Evolutionary conservation across 1,140 invertebrate genomes (phyloP).

Genomic region (Sinonovacula constricta): DNA sequence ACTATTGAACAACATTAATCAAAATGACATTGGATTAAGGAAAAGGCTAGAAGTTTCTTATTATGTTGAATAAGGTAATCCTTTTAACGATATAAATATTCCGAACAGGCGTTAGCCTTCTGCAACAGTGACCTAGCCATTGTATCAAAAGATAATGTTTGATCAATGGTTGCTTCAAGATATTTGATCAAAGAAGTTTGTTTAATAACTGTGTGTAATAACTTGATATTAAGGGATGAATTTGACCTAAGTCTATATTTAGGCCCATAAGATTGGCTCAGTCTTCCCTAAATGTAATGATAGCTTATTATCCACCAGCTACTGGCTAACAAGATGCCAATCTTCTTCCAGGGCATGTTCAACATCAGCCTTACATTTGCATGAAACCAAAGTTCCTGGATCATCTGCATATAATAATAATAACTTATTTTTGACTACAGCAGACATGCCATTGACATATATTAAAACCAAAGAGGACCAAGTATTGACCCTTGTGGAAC

Average conservation of each 20-base stretch:
- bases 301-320: too few species aligned
- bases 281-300: conserved; percentile 45
- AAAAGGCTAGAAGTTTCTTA: conserved; percentile 9
- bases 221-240: conserved; percentile 23
- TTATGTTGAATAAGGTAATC: conserved; percentile 18
- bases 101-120: conserved; percentile 14
- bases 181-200: conserved; percentile 21
- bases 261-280: conserved; percentile 30
- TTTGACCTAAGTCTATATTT: conserved; percentile 12
- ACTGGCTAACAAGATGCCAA: too few species aligned
- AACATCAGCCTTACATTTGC: too few species aligned
- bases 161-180: conserved; percentile 28
- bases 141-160: conserved; percentile 9
- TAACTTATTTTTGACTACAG: conserved; percentile 27
- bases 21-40: conserved; percentile 35
- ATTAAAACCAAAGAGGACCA: conserved; percentile 49
- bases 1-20: conserved; percentile 23
- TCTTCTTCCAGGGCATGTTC: too few species aligned
- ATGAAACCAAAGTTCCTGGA: conserved; percentile 45
- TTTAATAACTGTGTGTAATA: conserved; percentile 13
- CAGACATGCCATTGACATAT: conserved; percentile 55
- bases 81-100: conserved; percentile 18
- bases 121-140: conserved; percentile 26
- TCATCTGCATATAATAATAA: conserved; percentile 57
- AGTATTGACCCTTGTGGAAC: conserved; percentile 49